phyloP scores from a whole-genome alignment of 1,140 invertebrate genomes.

The Aporrectodea caliginosa region DNA sequence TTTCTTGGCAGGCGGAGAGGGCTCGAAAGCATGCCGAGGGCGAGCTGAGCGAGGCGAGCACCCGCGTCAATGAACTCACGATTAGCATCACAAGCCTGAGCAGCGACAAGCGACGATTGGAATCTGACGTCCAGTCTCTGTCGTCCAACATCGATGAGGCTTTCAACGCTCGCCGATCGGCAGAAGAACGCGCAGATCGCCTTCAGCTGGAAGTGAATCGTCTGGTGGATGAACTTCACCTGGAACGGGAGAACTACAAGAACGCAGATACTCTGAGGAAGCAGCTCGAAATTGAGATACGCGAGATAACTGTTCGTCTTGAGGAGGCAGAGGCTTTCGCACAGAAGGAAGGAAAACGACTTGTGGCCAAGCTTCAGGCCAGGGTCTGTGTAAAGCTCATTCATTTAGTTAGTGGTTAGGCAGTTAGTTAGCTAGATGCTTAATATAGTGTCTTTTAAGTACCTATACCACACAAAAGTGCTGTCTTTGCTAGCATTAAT shows the following conservation, averaged over 20 bases:
- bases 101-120: conserved; percentile 54
- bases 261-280: conserved; percentile 55
- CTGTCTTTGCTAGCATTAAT: no score
- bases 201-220: conserved; percentile 45
- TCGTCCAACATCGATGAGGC: conserved; percentile 91
- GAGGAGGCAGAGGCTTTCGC: conserved; percentile 56
- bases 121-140: conserved; percentile 50
- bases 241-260: conserved; percentile 57
- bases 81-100: conserved; percentile 47
- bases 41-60: conserved; percentile 46
- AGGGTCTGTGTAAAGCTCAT: conserved; percentile 46
- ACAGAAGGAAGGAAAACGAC: conserved; percentile 53
- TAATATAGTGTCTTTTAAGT: no score
- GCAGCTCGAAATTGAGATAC: conserved; percentile 55
- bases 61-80: conserved; percentile 48
- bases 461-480: no score
- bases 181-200: conserved; percentile 51
- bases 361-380: conserved; percentile 53
- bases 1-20: conserved; percentile 50
- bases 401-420: no score
- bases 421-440: no score
- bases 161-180: conserved; percentile 63
- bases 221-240: conserved; percentile 52
- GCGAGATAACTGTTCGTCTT: conserved; percentile 54
- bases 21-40: conserved; percentile 53